phyloP scores from a whole-genome alignment of 2,888 invertebrate species.

The Cataglyphis albicans region DNA sequence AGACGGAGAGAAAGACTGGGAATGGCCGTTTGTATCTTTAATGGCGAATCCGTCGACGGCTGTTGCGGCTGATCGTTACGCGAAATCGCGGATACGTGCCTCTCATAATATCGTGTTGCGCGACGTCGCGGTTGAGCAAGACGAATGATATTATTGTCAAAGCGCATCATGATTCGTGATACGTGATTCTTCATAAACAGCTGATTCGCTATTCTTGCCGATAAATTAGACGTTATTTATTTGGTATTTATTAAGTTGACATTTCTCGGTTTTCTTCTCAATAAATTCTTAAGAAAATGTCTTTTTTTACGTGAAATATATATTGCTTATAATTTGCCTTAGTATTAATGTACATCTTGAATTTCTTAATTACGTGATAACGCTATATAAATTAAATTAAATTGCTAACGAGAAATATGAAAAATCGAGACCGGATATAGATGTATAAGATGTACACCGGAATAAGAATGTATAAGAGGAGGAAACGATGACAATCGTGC shows the following conservation, averaged over 20 bases:
- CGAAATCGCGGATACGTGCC: conserved; percentile 35
- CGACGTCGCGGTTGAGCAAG: conserved; percentile 24
- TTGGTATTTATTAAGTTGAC: neutral
- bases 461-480: neutral
- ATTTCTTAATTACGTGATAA: neutral
- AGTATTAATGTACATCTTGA: neutral
- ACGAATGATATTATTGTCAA: conserved; percentile 36
- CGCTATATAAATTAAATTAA: neutral
- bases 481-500: neutral
- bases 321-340: neutral
- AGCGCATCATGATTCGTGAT: neutral
- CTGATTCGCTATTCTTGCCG: neutral
- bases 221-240: conserved; percentile 16
- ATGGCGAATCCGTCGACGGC: conserved; percentile 16
- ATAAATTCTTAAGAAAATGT: neutral
- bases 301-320: neutral
- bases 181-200: neutral
- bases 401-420: neutral
- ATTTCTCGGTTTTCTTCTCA: neutral
- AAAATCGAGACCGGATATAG: neutral
- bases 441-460: too few relatives aligned
- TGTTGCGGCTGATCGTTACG: conserved; percentile 13
- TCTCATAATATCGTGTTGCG: conserved; percentile 10
- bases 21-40: conserved; percentile 19
- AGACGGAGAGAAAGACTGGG: neutral